Evolutionary conservation across 1,140 invertebrate species (phyloP).

Genomic region (Diabrotica undecimpunctata): DNA sequence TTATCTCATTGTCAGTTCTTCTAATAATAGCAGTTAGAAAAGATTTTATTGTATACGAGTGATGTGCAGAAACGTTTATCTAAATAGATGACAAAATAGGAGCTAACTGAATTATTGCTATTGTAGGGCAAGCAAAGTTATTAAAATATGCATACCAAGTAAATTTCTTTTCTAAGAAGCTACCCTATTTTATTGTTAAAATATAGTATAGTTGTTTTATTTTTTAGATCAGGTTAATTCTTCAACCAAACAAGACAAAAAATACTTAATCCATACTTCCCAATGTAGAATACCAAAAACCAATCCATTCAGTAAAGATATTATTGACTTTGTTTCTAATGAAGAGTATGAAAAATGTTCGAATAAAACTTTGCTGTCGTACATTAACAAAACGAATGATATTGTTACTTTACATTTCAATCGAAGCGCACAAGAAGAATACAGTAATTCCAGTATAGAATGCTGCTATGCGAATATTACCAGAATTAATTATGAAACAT

Average conservation of each 20-base stretch:
- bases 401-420: conserved; percentile 29
- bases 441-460: conserved; percentile 23
- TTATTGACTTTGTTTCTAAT: conserved; percentile 27
- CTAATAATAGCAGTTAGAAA: no score
- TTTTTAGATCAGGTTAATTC: background rate
- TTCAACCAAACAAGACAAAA: background rate
- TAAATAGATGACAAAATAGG: no score
- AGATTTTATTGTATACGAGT: no score
- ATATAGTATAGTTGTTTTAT: background rate
- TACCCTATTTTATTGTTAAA: no score
- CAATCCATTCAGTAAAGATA: conserved; percentile 34
- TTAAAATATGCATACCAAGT: no score
- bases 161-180: no score
- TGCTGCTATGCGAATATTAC: conserved; percentile 37
- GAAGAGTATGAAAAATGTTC: conserved; percentile 29
- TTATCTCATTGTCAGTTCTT: no score
- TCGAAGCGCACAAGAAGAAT: conserved; percentile 18
- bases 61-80: no score
- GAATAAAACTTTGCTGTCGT: conserved; percentile 27
- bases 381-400: conserved; percentile 27
- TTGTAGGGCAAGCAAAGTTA: no score
- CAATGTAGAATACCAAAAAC: conserved; percentile 37
- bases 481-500: conserved; percentile 24
- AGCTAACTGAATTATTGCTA: no score
- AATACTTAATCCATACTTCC: conserved; percentile 32